Conservation (phyloP, 2,888 invertebrate species). For the Thera britannica region DNA sequence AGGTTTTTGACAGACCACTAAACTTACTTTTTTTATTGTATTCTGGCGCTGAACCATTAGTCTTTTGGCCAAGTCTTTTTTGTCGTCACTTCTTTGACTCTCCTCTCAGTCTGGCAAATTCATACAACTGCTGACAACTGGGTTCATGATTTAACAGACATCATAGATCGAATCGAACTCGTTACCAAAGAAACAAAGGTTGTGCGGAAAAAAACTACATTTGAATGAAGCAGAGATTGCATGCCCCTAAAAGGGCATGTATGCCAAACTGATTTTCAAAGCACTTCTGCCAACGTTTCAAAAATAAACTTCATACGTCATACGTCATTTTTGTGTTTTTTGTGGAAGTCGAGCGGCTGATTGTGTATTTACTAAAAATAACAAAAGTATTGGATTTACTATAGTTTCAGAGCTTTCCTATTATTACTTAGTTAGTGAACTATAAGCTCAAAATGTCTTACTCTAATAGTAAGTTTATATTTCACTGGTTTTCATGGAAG, state of each 20-base stretch:
- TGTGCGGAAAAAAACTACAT: too few species aligned
- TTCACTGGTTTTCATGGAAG: conserved; percentile 46
- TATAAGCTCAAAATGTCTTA: conserved; percentile 72
- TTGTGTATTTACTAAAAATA: conserved; percentile 70
- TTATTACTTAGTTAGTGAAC: conserved; percentile 64
- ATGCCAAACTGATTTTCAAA: conserved; percentile 37
- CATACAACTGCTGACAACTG: too few species aligned
- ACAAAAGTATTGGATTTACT: conserved; percentile 67
- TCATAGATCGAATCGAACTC: too few species aligned
- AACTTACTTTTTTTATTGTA: too few species aligned
- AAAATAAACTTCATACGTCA: conserved; percentile 40
- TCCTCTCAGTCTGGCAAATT: too few species aligned
- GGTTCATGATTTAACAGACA: too few species aligned
- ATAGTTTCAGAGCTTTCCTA: conserved; percentile 57
- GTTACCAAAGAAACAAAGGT: too few species aligned
- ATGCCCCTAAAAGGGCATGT: conserved; percentile 71
- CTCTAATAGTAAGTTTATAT: conserved; percentile 76
- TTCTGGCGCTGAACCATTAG: too few species aligned
- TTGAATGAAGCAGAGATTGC: conserved; percentile 10
- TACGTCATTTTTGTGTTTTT: conserved; percentile 77
- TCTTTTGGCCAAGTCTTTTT: too few species aligned
- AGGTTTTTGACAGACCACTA: too few species aligned
- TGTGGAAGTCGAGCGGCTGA: conserved; percentile 74
- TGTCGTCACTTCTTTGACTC: too few species aligned
- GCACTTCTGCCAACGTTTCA: conserved; percentile 55